phyloP scores from a whole-genome alignment of 1,140 invertebrate genomes.

The Monomorium pharaonis region DNA sequence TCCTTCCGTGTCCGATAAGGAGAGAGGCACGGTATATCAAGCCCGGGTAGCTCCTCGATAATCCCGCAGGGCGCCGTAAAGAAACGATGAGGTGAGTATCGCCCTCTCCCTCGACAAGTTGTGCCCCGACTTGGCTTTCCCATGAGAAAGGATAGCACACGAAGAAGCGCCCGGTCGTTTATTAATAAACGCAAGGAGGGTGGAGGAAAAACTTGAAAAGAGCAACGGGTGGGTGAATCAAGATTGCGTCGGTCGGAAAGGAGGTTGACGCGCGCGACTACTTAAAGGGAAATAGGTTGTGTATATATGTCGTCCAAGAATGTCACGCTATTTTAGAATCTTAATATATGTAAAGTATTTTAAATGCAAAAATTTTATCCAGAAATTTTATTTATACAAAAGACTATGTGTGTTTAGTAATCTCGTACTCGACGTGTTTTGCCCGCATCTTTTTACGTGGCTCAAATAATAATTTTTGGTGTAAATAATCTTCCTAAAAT shows the following conservation, averaged over 20 bases:
- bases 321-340: constrained; percentile 43
- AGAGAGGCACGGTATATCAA: constrained; percentile 38
- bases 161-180: constrained; percentile 60
- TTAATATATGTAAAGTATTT: background rate
- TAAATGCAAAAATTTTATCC: constrained; percentile 3
- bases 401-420: background rate
- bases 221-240: constrained; percentile 21
- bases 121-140: background rate
- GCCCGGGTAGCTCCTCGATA: constrained; percentile 45
- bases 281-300: constrained; percentile 52
- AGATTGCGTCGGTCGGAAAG: constrained; percentile 30
- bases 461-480: background rate
- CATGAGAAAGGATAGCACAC: background rate
- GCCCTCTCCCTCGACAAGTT: constrained; percentile 32
- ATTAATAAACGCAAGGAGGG: constrained; percentile 69
- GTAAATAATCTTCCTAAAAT: background rate
- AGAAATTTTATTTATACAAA: background rate
- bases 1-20: constrained; percentile 35
- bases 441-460: background rate
- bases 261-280: constrained; percentile 33
- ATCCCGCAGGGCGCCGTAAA: constrained; percentile 52
- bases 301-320: constrained; percentile 29
- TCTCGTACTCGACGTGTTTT: background rate
- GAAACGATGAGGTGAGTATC: constrained; percentile 50
- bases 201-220: constrained; percentile 43